phyloP scores from a whole-genome alignment of 2,888 invertebrate species.

The Nasonovia ribisnigri region DNA sequence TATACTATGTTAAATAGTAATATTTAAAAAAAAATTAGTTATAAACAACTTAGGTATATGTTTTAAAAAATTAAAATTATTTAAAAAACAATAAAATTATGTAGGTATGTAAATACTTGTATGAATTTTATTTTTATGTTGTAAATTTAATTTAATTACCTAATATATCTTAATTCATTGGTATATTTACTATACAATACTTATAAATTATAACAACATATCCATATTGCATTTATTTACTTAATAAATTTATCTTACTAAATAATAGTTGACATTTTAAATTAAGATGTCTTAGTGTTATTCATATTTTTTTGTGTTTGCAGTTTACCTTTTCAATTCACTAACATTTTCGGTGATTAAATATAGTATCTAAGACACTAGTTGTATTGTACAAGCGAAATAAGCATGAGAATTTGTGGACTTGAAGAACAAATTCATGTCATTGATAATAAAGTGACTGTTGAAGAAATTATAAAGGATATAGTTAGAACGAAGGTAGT shows the following conservation, averaged over 20 bases:
- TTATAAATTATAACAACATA: neutral
- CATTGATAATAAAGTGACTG: conserved; percentile 73
- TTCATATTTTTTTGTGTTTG: conserved; percentile 66
- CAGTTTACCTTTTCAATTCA: conserved; percentile 72
- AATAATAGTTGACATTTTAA: neutral
- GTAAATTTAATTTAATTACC: neutral
- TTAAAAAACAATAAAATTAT: neutral
- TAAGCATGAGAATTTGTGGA: conserved; percentile 74
- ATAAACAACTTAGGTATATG: too few relatives aligned
- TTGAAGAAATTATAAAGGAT: conserved; percentile 63
- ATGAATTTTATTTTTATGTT: neutral
- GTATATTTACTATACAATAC: neutral
- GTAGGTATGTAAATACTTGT: neutral
- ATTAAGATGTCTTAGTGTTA: neutral
- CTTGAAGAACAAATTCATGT: conserved; percentile 76
- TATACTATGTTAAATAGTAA: neutral
- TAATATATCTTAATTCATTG: neutral
- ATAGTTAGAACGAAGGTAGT: conserved; percentile 63
- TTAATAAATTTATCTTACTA: neutral
- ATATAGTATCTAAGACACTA: conserved; percentile 67
- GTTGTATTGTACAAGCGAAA: conserved; percentile 67
- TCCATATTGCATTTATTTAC: neutral
- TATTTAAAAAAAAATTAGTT: neutral
- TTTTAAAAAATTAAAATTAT: neutral
- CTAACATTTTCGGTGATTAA: conserved; percentile 67